Evolutionary conservation across 2,888 invertebrate genomes (phyloP).

Genomic region (Acanthococcus lagerstroemiae): DNA sequence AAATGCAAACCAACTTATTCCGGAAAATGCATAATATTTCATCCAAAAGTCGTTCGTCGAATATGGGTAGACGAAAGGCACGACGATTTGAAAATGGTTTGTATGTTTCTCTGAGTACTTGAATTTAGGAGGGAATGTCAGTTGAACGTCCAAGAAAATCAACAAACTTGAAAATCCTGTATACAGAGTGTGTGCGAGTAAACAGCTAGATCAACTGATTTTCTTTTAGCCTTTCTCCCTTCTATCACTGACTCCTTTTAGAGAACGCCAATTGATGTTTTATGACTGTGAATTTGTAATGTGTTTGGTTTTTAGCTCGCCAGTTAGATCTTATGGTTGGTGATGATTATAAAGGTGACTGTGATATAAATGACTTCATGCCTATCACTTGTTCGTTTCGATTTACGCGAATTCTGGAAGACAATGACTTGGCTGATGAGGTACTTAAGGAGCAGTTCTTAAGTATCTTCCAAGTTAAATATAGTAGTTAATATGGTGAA

Average conservation of each 20-base stretch:
- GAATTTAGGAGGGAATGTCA: background rate
- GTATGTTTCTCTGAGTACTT: background rate
- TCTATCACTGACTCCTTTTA: background rate
- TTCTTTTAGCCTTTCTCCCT: background rate
- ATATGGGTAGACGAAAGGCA: constrained; percentile 31
- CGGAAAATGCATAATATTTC: background rate
- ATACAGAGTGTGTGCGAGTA: background rate
- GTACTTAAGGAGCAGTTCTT: background rate
- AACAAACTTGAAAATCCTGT: too few species aligned
- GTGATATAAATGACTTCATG: constrained; percentile 15
- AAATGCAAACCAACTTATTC: background rate
- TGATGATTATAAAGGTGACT: background rate
- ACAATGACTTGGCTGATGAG: constrained; percentile 9
- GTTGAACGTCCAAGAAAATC: background rate
- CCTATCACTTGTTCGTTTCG: constrained; percentile 15
- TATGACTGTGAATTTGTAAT: background rate
- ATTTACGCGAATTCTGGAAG: constrained; percentile 15
- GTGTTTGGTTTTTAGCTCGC: constrained; percentile 9
- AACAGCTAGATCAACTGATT: background rate
- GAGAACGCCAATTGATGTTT: background rate
- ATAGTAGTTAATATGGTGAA: background rate
- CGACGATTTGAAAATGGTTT: constrained; percentile 30
- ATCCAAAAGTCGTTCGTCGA: background rate
- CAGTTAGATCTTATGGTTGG: constrained; percentile 6
- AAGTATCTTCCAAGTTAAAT: background rate